Base-by-base conservation (phyloP, 1,140 invertebrate genomes). In the Aphelinus atriplicis region DNA sequence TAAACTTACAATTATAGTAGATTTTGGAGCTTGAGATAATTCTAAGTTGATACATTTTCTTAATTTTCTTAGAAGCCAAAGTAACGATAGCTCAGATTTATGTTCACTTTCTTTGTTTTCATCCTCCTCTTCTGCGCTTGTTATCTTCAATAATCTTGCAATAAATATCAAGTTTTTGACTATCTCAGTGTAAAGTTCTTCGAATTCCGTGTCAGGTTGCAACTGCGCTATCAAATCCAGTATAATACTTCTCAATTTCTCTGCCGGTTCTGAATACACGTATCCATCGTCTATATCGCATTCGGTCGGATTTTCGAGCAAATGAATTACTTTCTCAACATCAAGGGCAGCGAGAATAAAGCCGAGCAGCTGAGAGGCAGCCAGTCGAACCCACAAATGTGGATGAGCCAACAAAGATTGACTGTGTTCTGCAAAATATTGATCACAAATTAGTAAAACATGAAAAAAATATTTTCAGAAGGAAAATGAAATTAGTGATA, bases 221-320 rank as follows among this genome's bases (percentile, higher is more conserved):
- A 95, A 89, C 81, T 95, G 94, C 7, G 91, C 91, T 69, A 92
- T 91, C 68, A 95, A 88, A 87, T 94, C 93, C n/a, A 94, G 85
- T 1, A 91, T 89, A 42, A 96, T 84, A 79, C 91, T 92, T 80
- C 90, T 91, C 1, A 96, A 81, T 70, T 89, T 87, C 50, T 89
- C 84, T 42, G 88, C 83, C 0, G 92, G 91, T 75, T 91, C 89
- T 1, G 87, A 84, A 80, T 91, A 92, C 50, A 94, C 85, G 78
- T 91, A 93, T n/a, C 91, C 89, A 3, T 75, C 78, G 63, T 84
- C 77, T 1, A 60, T 1, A 58, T 73, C 48, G 26, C 63, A 46
- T 2, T 82, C 76, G 4, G 78, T 67, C 2, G 84, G 78, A 73
- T 84, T 83, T 79, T 87, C 82, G 4, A 89, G 70, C 64, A 87